Evolutionary conservation across 2,888 invertebrate genomes (phyloP).

Genomic region (Temnothorax unifasciatus): DNA sequence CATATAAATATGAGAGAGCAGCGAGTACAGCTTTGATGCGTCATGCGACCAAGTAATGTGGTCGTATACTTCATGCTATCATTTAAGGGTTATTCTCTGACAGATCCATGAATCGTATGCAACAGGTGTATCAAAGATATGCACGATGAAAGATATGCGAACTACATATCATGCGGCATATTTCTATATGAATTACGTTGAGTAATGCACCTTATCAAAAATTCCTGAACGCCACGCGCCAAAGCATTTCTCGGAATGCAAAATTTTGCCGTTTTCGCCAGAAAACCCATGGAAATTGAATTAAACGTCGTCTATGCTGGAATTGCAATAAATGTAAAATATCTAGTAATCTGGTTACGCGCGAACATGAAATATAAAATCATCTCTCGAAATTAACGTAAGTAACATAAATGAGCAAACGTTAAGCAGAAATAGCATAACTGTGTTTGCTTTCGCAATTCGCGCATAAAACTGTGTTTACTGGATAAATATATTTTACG

Average conservation of each 20-base stretch:
- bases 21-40: constrained; percentile 1
- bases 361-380: constrained; percentile 13
- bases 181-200: neutral
- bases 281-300: constrained; percentile 14
- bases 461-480: constrained; percentile 31
- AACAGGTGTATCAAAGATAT: constrained; percentile 48
- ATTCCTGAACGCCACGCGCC: neutral
- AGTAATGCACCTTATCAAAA: neutral
- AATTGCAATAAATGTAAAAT: constrained; percentile 9
- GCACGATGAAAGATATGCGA: constrained; percentile 22
- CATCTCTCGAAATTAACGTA: constrained; percentile 20
- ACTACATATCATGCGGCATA: constrained; percentile 7
- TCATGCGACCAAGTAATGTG: neutral
- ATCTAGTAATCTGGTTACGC: neutral
- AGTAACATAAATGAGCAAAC: constrained; percentile 31
- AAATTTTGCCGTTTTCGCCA: neutral
- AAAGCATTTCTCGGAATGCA: neutral
- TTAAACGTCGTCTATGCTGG: neutral
- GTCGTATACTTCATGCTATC: neutral
- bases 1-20: constrained; percentile 3
- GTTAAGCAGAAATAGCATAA: constrained; percentile 38
- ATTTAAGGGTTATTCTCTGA: constrained; percentile 43
- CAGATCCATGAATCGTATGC: constrained; percentile 24
- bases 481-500: constrained; percentile 38
- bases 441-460: constrained; percentile 47